Evolutionary conservation across 2,888 invertebrate species (phyloP).

Genomic region (Plemyria rubiginata): DNA sequence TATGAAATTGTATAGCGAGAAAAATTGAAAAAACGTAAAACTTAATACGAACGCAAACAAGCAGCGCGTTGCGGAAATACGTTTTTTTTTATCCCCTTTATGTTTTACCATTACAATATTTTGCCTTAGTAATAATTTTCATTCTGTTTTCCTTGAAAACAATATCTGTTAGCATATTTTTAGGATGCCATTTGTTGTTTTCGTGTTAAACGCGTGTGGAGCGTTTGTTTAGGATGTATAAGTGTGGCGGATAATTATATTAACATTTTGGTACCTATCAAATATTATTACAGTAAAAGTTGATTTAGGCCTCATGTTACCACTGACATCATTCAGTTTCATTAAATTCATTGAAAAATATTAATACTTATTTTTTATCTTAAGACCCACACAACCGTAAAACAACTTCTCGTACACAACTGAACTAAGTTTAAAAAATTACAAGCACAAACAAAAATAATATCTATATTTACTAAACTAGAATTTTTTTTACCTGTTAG

Average conservation of each 20-base stretch:
- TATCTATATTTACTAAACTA: too few relatives aligned
- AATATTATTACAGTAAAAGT: too few relatives aligned
- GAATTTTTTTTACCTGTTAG: too few relatives aligned
- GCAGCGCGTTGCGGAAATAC: conserved; percentile 38
- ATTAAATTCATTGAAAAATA: too few relatives aligned
- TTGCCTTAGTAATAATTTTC: conserved; percentile 37
- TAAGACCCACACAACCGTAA: too few relatives aligned
- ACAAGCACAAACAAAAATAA: too few relatives aligned
- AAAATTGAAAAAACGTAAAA: conserved; percentile 53
- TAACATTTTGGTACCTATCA: background rate
- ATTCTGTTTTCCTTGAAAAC: conserved; percentile 36
- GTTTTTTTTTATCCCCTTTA: conserved; percentile 42
- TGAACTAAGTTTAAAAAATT: too few relatives aligned
- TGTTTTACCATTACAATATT: conserved; percentile 42
- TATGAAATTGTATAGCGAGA: conserved; percentile 43
- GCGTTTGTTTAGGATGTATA: conserved; percentile 8
- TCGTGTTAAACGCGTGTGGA: conserved; percentile 1
- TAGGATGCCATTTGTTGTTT: conserved; percentile 20
- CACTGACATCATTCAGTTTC: too few relatives aligned
- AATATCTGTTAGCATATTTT: conserved; percentile 34
- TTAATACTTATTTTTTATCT: too few relatives aligned
- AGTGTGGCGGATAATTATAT: background rate
- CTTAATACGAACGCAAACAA: conserved; percentile 47
- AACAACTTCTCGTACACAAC: too few relatives aligned
- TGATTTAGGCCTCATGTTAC: too few relatives aligned